A percentile compares a stretch with the other conserved stretches of the same genome.
Conservation (phyloP, 2,797 vertebrate genomes). For the Adelosebastes latens region DNA sequence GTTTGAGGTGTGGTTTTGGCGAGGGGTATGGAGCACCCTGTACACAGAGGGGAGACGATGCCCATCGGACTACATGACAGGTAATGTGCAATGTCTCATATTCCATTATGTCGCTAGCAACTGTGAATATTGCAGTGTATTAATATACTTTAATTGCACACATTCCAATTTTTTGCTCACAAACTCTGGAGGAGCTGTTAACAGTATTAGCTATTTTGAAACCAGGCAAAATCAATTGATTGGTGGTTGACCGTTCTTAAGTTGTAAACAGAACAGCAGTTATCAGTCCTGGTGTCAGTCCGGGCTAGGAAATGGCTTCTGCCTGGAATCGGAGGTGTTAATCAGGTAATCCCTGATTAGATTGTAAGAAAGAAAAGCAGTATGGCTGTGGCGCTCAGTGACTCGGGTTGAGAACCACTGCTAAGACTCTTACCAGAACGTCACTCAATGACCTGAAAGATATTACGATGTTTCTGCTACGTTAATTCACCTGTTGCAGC, state of each 20-base stretch:
- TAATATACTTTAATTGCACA: not conserved
- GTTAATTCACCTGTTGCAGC: not conserved
- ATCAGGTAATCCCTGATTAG: slow-evolving; percentile 60
- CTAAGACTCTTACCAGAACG: not conserved
- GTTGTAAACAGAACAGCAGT: not conserved
- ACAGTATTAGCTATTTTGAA: not conserved
- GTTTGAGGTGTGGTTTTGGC: slow-evolving; percentile 79
- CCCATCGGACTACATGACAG: slow-evolving; percentile 87
- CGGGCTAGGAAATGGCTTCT: slow-evolving; percentile 11
- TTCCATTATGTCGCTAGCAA: not conserved
- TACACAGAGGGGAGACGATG: slow-evolving; percentile 89
- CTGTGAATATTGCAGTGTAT: not conserved
- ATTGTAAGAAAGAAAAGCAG: slow-evolving; percentile 12
- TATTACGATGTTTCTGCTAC: not conserved
- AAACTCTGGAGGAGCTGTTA: not conserved
- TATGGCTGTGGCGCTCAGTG: not conserved
- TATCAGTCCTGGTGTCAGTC: not conserved
- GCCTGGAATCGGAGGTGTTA: slow-evolving; percentile 21
- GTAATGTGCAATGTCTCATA: slow-evolving; percentile 72
- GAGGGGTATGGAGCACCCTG: slow-evolving; percentile 89
- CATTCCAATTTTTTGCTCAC: not conserved
- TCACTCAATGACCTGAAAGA: not conserved
- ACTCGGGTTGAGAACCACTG: not conserved
- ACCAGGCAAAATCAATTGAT: not conserved
- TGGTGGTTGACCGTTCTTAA: not conserved